phyloP scores from a whole-genome alignment of 2,113 vertebrate genomes.

The Polypterus bichir region DNA sequence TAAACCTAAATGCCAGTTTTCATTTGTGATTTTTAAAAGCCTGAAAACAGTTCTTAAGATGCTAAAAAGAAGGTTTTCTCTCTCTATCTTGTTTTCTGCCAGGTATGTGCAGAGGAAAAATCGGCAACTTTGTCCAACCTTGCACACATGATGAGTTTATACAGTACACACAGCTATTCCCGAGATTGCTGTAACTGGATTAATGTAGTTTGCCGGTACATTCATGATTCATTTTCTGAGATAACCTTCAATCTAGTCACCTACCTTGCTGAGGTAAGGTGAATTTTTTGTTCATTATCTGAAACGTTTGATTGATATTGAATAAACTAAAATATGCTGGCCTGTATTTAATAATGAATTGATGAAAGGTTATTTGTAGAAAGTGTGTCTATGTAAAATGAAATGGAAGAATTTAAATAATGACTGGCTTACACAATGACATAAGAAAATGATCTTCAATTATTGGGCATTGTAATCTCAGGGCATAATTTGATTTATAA shows the following conservation, averaged over 20 bases:
- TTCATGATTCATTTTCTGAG: slow-evolving; percentile 89
- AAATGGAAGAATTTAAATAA: too few relatives aligned
- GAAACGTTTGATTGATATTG: background rate
- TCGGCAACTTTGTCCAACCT: slow-evolving; percentile 82
- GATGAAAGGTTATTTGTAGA: too few relatives aligned
- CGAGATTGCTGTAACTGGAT: slow-evolving; percentile 94
- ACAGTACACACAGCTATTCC: slow-evolving; percentile 93
- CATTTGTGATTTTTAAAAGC: too few relatives aligned
- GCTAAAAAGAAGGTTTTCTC: slow-evolving; percentile 1
- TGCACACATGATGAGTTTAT: slow-evolving; percentile 97
- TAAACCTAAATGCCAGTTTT: too few relatives aligned
- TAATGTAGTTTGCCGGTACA: slow-evolving; percentile 91
- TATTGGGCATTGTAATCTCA: too few relatives aligned
- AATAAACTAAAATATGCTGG: slow-evolving; percentile 4
- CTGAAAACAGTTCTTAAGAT: too few relatives aligned
- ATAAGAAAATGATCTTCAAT: too few relatives aligned
- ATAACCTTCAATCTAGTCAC: slow-evolving; percentile 86
- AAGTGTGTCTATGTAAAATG: too few relatives aligned
- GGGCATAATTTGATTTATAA: too few relatives aligned
- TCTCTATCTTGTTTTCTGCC: slow-evolving; percentile 14
- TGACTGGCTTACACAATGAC: too few relatives aligned
- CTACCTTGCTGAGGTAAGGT: slow-evolving; percentile 83
- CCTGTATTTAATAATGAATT: background rate
- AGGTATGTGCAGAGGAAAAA: slow-evolving; percentile 86
- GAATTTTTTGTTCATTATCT: too few relatives aligned